These are phyloP conservation scores for Macrocentrus cingulum DNA, from an alignment of 1,140 invertebrate species.

Conservation along the genomic window DNA sequence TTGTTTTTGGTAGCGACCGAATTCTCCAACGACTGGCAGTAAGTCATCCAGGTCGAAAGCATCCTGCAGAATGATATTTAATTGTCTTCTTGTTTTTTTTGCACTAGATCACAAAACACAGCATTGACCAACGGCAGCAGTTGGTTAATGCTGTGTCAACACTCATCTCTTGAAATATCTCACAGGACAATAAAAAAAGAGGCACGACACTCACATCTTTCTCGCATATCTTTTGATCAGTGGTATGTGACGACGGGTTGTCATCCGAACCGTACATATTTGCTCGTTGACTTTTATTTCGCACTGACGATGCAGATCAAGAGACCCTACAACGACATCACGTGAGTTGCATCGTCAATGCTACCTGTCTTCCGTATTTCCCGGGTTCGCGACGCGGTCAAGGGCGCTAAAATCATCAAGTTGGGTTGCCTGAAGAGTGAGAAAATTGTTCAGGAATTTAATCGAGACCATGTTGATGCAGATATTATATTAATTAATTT, in stretches of 20 bases:
- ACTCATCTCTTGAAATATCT: not conserved
- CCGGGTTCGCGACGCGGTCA: conserved; percentile 14
- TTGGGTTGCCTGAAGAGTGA: not conserved
- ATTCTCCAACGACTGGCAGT: conserved; percentile 81
- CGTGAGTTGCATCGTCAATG: conserved; percentile 38
- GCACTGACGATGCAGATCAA: conserved; percentile 33
- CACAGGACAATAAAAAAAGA: conserved; percentile 3
- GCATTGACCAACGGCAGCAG: not conserved
- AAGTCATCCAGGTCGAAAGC: conserved; percentile 80
- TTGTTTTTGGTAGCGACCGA: conserved; percentile 83
- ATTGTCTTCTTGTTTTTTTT: not conserved
- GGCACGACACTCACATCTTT: conserved; percentile 38
- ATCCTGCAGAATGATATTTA: conserved; percentile 48
- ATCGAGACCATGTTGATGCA: no score
- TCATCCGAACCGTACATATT: conserved; percentile 40
- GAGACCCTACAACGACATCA: conserved; percentile 47
- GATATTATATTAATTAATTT: no score
- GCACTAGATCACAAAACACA: not conserved
- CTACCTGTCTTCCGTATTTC: conserved; percentile 3
- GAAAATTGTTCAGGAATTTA: no score
- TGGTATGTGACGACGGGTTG: conserved; percentile 30
- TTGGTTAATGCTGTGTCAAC: not conserved
- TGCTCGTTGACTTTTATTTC: conserved; percentile 30
- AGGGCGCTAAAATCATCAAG: not conserved
- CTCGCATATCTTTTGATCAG: conserved; percentile 16